Conservation (phyloP, 2,888 invertebrate species). For the Onthophagus sagittarius region DNA sequence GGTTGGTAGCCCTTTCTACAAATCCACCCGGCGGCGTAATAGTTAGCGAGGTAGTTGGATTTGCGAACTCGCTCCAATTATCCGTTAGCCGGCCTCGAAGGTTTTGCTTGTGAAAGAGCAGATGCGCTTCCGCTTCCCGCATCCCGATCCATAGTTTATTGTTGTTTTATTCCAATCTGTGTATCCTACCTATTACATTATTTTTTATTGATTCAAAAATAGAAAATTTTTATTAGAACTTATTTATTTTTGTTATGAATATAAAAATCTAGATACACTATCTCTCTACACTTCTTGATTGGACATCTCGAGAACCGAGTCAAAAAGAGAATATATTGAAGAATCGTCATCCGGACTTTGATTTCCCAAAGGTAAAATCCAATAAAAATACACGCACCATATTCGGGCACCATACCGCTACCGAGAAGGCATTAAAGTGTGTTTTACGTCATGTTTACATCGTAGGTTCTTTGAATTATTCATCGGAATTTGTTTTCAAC, state of each 20-base stretch:
- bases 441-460: slow-evolving; percentile 13
- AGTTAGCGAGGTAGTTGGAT: not conserved
- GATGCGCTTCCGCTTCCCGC: not conserved
- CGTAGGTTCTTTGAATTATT: slow-evolving; percentile 2
- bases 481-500: not conserved
- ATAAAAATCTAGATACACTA: not conserved
- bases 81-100: not conserved
- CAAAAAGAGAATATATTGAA: not conserved
- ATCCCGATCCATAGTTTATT: not conserved
- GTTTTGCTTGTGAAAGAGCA: not conserved
- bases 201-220: too few relatives aligned
- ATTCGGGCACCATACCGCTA: not conserved
- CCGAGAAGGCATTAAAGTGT: slow-evolving; percentile 7
- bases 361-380: slow-evolving; percentile 12
- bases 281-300: not conserved
- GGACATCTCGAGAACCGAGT: not conserved
- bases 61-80: not conserved
- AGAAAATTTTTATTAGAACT: not conserved
- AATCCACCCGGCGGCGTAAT: not conserved
- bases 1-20: not conserved
- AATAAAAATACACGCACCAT: slow-evolving; percentile 9
- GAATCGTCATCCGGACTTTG: slow-evolving; percentile 4
- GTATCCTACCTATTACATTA: not conserved
- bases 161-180: not conserved
- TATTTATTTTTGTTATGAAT: not conserved